Evolutionary conservation across 2,113 vertebrate genomes (phyloP).

Genomic region (Eira barbara): DNA sequence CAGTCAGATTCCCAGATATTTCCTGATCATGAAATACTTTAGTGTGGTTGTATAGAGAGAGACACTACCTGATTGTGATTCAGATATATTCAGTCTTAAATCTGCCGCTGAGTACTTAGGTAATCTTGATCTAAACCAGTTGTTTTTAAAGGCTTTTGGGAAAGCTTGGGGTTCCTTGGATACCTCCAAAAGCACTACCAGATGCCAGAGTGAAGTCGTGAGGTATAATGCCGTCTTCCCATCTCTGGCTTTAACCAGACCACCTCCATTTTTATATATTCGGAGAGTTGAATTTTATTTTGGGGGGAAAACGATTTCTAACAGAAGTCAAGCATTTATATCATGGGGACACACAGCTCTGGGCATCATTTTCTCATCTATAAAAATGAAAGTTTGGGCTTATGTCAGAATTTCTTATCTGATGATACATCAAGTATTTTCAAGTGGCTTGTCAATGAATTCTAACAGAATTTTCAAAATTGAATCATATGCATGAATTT

Average conservation of each 20-base stretch:
- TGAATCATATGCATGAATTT: neutral
- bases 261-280: neutral
- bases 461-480: neutral
- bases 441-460: neutral
- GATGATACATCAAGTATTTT: neutral
- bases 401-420: neutral
- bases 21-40: neutral
- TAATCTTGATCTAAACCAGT: neutral
- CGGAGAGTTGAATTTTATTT: neutral
- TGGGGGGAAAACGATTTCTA: neutral
- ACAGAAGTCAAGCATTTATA: neutral
- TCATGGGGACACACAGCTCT: neutral
- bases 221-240: neutral
- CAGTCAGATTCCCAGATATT: neutral
- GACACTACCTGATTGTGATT: neutral
- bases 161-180: neutral
- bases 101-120: neutral
- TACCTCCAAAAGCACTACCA: neutral
- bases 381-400: neutral
- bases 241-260: neutral
- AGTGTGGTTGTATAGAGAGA: neutral
- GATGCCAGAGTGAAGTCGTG: neutral
- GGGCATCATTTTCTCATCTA: neutral
- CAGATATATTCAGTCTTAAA: neutral
- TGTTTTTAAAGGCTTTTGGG: neutral